A percentile compares a stretch with the other conserved stretches of the same genome.
Conservation (phyloP, 2,888 invertebrate species). For the Erpobdella octoculata region DNA sequence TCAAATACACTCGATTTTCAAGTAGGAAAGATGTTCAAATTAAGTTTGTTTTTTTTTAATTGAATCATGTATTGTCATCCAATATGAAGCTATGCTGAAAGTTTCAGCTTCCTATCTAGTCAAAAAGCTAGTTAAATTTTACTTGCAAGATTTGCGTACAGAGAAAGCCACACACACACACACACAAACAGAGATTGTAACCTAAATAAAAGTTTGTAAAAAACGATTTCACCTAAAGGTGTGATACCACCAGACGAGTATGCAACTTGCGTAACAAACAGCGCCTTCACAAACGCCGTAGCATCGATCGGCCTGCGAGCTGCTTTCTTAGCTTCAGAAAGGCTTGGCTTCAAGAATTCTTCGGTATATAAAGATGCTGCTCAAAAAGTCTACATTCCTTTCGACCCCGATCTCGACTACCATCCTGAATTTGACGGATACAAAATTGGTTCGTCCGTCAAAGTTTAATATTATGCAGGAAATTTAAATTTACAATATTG, state of each 20-base stretch:
- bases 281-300: slow-evolving; percentile 41
- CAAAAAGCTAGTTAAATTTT: too few species aligned
- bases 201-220: too few species aligned
- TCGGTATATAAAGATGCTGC: slow-evolving; percentile 34
- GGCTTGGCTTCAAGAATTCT: neutral
- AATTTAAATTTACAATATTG: too few species aligned
- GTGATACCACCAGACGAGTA: slow-evolving; percentile 48
- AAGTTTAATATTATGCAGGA: neutral
- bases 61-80: too few species aligned
- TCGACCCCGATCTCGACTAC: slow-evolving; percentile 44
- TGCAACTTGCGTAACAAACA: slow-evolving; percentile 38
- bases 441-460: slow-evolving; percentile 31
- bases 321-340: slow-evolving; percentile 18
- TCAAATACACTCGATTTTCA: too few species aligned
- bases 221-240: slow-evolving; percentile 38
- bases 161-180: too few species aligned
- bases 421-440: slow-evolving; percentile 54
- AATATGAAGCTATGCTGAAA: too few species aligned
- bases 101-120: too few species aligned
- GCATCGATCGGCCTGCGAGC: slow-evolving; percentile 38
- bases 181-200: too few species aligned
- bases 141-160: too few species aligned
- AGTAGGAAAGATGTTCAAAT: too few species aligned
- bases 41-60: too few species aligned
- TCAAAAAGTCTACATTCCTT: slow-evolving; percentile 46